Conservation (phyloP, 2,888 invertebrate species). For the Syritta pipiens region DNA sequence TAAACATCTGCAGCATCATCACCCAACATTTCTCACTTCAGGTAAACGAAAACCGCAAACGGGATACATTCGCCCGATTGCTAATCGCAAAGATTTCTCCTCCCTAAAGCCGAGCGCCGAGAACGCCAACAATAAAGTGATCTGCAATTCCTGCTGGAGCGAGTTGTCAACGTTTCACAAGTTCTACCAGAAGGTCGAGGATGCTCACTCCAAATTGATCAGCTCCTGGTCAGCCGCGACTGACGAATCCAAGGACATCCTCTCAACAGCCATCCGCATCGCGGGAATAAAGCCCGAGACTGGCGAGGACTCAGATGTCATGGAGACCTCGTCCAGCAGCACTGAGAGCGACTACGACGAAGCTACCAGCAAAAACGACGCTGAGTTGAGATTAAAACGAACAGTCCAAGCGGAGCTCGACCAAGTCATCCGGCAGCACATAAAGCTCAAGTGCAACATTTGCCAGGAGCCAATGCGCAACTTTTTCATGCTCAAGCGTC, state of each 20-base stretch:
- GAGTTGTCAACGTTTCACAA: slow-evolving; percentile 72
- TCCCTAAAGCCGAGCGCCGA: slow-evolving; percentile 20
- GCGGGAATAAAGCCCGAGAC: slow-evolving; percentile 14
- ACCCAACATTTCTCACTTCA: slow-evolving; percentile 72
- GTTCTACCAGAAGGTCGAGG: slow-evolving; percentile 72
- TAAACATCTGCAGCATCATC: slow-evolving; percentile 70
- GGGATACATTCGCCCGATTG: too few species aligned
- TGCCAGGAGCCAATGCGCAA: slow-evolving; percentile 57
- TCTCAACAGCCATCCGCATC: slow-evolving; percentile 18
- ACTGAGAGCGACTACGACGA: slow-evolving; percentile 1
- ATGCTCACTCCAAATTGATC: slow-evolving; percentile 66
- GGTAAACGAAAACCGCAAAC: neutral
- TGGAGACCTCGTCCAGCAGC: slow-evolving; percentile 1
- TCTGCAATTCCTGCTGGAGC: slow-evolving; percentile 73
- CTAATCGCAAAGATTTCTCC: neutral
- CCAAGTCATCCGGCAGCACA: slow-evolving; percentile 67
- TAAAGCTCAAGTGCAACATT: slow-evolving; percentile 67
- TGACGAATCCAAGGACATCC: slow-evolving; percentile 7
- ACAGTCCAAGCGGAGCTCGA: slow-evolving; percentile 46
- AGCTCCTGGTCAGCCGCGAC: slow-evolving; percentile 10
- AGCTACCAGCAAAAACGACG: neutral
- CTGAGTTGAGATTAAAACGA: neutral
- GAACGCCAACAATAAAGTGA: slow-evolving; percentile 30
- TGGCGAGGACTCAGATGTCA: slow-evolving; percentile 5
- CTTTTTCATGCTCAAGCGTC: slow-evolving; percentile 60